Percentiles rank a stretch among this genome's conserved stretches.
Evolutionary conservation across 2,888 invertebrate genomes (phyloP).

Genomic region (Mythimna lalbum): DNA sequence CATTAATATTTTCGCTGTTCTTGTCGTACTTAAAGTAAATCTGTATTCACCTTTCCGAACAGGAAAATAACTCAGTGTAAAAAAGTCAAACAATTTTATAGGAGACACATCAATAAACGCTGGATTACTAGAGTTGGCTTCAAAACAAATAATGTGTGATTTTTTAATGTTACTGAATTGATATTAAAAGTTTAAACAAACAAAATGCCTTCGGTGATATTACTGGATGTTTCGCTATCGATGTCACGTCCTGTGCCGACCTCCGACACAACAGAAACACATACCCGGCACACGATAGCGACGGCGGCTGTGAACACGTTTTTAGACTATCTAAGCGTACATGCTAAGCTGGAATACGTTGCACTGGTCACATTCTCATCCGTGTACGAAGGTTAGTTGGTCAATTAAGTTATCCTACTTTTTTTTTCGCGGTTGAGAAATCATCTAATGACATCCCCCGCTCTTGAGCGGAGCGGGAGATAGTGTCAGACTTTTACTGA

Average conservation of each 20-base stretch:
- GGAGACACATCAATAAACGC: not conserved
- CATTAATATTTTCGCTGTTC: slow-evolving; percentile 8
- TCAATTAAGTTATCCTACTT: not conserved
- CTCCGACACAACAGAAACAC: slow-evolving; percentile 80
- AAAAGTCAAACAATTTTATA: not conserved
- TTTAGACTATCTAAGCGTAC: slow-evolving; percentile 82
- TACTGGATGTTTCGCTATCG: slow-evolving; percentile 85
- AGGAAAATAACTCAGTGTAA: not conserved
- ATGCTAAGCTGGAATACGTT: slow-evolving; percentile 86
- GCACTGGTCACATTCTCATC: slow-evolving; percentile 85
- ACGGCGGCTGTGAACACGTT: slow-evolving; percentile 83
- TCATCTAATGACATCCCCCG: no score
- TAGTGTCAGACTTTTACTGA: no score
- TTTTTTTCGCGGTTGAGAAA: no score
- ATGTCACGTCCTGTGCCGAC: slow-evolving; percentile 85
- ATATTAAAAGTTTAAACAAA: not conserved
- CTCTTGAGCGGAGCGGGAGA: no score
- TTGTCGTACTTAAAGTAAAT: not conserved
- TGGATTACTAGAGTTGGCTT: not conserved
- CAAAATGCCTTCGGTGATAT: slow-evolving; percentile 85
- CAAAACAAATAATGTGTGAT: slow-evolving; percentile 19
- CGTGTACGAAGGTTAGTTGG: slow-evolving; percentile 80
- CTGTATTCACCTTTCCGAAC: not conserved
- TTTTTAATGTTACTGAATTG: slow-evolving; percentile 2
- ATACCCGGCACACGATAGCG: slow-evolving; percentile 83